Evolutionary conservation across 2,888 invertebrate species (phyloP), one percentile per base, ranked within the genome.

Genomic region (Mellilla xanthometata): DNA sequence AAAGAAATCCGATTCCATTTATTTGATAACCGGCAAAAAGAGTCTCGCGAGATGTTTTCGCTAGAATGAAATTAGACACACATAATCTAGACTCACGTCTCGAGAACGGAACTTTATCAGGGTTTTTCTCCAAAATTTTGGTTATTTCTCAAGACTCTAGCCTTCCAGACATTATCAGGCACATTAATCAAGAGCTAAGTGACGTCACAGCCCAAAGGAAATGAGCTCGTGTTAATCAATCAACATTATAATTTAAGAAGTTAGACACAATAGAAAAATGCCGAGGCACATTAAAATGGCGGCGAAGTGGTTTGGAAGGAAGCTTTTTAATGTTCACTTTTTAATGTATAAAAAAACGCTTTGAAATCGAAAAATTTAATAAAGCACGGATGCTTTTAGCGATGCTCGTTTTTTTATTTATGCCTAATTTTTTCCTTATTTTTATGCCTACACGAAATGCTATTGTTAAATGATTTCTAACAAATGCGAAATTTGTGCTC

Each of bases 151-250:
- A 6, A 19, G 6, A 1, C 1, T 15, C 38, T 27, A 31, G 38
- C 27, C 39, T 35, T 36, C 41, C 47, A 42, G 41, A 38, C 38
- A 38, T 13, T 42, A 36, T 38, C 38, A 11, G 9, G 27, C 8
- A 6, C 41, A 43, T 48, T 38, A 43, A 47, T 52, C 40, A 39
- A 11, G 12, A 65, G 58, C 15, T 15, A 12, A 12, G 28, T 27
- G 39, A 26, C 29, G 26, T 31, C 30, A 36, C 42, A 26, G 30
- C 30, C 11, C n/a, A 31, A 8, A 30, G 26, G 30, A 34, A 44
- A 38, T 44, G 45, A 35, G 35, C 9, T 35, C 45, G 5, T 35
- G 34, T 30, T 39, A 30, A 46, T 46, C 39, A 46, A 46, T 46
- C 45, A 39, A 39, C 35, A 39, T 46, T 39, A 39, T 35, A 34